These are phyloP conservation scores for Battus philenor DNA, from an alignment of 1,140 invertebrate species.

Conservation along the genomic window DNA sequence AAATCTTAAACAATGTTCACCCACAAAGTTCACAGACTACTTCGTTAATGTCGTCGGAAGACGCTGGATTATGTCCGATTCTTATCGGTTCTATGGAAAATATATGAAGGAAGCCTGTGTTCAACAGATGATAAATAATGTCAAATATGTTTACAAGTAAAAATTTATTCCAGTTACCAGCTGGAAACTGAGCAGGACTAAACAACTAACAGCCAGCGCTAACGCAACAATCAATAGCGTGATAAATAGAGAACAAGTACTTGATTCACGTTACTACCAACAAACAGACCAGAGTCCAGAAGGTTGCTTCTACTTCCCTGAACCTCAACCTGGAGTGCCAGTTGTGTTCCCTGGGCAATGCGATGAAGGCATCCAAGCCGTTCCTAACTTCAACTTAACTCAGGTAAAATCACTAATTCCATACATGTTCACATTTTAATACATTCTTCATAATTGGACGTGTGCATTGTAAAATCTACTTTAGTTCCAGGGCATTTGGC, in stretches of 20 bases:
- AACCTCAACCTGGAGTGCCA: slow-evolving; percentile 31
- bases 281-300: slow-evolving; percentile 25
- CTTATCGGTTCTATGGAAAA: too few relatives aligned
- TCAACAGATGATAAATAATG: too few relatives aligned
- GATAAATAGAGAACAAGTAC: slow-evolving; percentile 28
- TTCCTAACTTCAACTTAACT: slow-evolving; percentile 38
- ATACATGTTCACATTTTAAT: slow-evolving; percentile 17
- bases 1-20: too few relatives aligned
- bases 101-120: too few relatives aligned
- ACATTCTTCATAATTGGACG: too few relatives aligned
- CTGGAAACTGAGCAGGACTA: slow-evolving; percentile 55
- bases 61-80: too few relatives aligned
- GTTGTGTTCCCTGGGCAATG: slow-evolving; percentile 56
- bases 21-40: too few relatives aligned
- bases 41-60: too few relatives aligned
- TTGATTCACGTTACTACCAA: slow-evolving; percentile 40
- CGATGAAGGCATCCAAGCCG: slow-evolving; percentile 32
- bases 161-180: slow-evolving; percentile 48
- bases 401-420: too few relatives aligned
- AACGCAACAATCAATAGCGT: slow-evolving; percentile 23
- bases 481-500: slow-evolving; percentile 48
- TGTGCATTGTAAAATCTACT: slow-evolving; percentile 19
- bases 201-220: slow-evolving; percentile 21
- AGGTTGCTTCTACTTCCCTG: slow-evolving; percentile 55
- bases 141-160: too few relatives aligned